Conservation (phyloP, 2,888 invertebrate species). For the Lapara coniferarum region DNA sequence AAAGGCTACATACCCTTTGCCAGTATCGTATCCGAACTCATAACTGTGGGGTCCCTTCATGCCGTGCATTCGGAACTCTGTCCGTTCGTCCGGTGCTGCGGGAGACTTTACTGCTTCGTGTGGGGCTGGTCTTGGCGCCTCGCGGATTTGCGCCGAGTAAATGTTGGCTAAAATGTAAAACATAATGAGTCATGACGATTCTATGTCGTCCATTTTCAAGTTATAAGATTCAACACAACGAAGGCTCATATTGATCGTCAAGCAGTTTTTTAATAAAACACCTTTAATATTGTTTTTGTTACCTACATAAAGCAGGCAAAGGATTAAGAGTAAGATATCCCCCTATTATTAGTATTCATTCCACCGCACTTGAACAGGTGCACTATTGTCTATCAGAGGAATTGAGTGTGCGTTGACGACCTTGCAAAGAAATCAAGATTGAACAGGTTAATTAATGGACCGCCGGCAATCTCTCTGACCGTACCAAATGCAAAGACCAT, state of each 20-base stretch:
- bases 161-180: constrained; percentile 50
- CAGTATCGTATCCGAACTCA: constrained; percentile 93
- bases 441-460: too few relatives aligned
- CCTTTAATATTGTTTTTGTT: constrained; percentile 32
- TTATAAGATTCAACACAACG: too few relatives aligned
- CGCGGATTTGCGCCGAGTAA: constrained; percentile 54
- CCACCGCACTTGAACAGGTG: background rate
- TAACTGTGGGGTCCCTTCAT: constrained; percentile 92
- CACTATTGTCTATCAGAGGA: constrained; percentile 26
- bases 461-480: too few relatives aligned
- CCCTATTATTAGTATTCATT: background rate
- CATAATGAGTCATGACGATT: too few relatives aligned
- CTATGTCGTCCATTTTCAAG: too few relatives aligned
- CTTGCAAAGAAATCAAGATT: too few relatives aligned
- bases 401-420: background rate
- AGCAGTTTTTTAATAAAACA: background rate
- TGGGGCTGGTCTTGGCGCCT: constrained; percentile 50
- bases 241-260: too few relatives aligned
- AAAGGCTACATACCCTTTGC: constrained; percentile 92
- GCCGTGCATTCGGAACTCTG: constrained; percentile 92
- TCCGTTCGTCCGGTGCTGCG: constrained; percentile 76
- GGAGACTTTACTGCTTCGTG: constrained; percentile 46
- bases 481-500: too few relatives aligned
- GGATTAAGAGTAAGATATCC: constrained; percentile 18
- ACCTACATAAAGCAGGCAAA: too few relatives aligned